Conservation (phyloP, 1,140 invertebrate genomes). For the Bursaphelenchus mucronatus region DNA sequence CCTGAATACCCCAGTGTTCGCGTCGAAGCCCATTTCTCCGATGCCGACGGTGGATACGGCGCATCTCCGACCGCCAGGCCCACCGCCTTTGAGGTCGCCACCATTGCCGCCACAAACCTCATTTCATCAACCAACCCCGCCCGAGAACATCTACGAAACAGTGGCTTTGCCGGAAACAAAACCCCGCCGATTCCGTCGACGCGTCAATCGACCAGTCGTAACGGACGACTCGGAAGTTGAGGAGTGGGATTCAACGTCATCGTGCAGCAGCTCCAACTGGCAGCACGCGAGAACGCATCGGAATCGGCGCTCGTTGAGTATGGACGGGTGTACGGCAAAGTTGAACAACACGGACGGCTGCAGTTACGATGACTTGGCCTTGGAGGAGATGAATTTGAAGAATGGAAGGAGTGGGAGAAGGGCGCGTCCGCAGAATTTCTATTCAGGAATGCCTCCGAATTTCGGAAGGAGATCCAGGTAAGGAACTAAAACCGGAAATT, state of each 20-base stretch:
- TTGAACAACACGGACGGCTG: not conserved
- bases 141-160: constrained; percentile 58
- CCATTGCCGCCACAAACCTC: constrained; percentile 24
- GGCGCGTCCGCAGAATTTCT: constrained; percentile 10
- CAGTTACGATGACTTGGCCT: not conserved
- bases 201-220: not conserved
- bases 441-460: constrained; percentile 10
- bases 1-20: constrained; percentile 19
- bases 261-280: constrained; percentile 11
- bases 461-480: not conserved
- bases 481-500: no score
- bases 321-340: constrained; percentile 8
- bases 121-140: constrained; percentile 17
- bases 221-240: not conserved
- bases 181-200: constrained; percentile 11
- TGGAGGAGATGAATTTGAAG: constrained; percentile 12
- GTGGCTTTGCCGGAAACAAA: constrained; percentile 20
- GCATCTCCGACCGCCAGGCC: constrained; percentile 10
- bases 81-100: constrained; percentile 36
- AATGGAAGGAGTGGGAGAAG: not conserved
- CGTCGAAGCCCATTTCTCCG: constrained; percentile 1
- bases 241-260: not conserved
- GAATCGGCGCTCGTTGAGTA: not conserved
- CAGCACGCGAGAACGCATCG: not conserved
- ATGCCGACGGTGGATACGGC: constrained; percentile 9